Base-by-base conservation (phyloP, 2,888 invertebrate species). In the Synergus umbraculus region DNA sequence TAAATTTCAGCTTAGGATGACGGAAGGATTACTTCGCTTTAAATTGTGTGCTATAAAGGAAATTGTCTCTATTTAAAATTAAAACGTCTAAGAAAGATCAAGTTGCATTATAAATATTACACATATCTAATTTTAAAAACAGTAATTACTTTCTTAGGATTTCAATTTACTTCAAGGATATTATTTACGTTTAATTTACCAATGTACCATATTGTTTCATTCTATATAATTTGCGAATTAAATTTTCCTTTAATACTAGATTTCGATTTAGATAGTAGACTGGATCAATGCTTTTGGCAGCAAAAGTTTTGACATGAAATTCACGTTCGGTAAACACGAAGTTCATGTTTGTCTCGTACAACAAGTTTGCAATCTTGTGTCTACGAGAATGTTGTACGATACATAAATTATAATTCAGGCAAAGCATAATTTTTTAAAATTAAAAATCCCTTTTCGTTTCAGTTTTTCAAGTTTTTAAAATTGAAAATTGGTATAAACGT, bases 301-400 rank as follows among this genome's bases (percentile, higher is more conserved):
- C 13, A 13, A 69, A 69, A 69, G 46, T 69, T 69, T 69, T 69
- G 67, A 69, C 46, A 69, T 22, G 67, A 69, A 69, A 22, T 69
- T 69, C 46, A 69, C 46, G 67, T 69, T 65, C 37, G 41, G 41
- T 65, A 12, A 44, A 69, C 67, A 46, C 67, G 46, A 69, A 69
- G 46, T 46, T 46, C 67, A 69, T 29, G 44, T 69, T 46, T 69
- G 67, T 69, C 46, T 46, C 18, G 4, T 22, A 46, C 8, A 69
- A 22, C 46, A 69, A 69, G 43, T 69, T 22, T 69, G 18, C 29
- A 69, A 65, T 69, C 13, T 69, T 69, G 43, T 46, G 5, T 22
- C 22, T 13, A 67, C 67, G 10, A 44, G 67, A 18, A 18, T 18
- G 12, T 22, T 22, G 13, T 69, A 18, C 9, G 43, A 67, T 67